Evolutionary conservation across 1,140 invertebrate genomes (phyloP), one percentile per base, ranked within the genome.

Genomic region (Halictus rubicundus): DNA sequence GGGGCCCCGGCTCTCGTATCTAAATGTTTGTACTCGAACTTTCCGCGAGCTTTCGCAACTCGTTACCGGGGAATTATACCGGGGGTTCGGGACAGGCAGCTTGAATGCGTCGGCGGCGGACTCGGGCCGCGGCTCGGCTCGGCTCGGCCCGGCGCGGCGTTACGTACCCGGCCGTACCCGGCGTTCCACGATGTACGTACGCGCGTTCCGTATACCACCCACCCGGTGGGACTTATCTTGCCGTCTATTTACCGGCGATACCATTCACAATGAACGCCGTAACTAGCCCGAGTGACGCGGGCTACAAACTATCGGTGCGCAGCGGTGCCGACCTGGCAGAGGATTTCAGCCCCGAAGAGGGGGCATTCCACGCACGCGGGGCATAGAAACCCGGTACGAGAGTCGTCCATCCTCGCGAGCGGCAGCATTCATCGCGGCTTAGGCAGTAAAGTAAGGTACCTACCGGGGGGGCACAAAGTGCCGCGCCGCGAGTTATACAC

Each of bases 401-500:
- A 5, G 32, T 60, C 78, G 66, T 83, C 64, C 71, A 71, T 84
- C 57, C 27, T 63, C 42, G 37, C 59, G 4, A 49, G 39, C 76
- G 60, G 49, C 49, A 37, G 78, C 78, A 64, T 84, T 84, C 83
- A 84, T 84, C 77, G 77, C 71, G 68, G 54, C 59, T 25, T 60
- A 54, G 66, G 65, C 46, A 75, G 39, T 54, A 63, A n/a, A 80
- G 76, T 39, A 7, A n/a, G n/a, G 42, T 12, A 10, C 10, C 10
- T 6, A 21, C n/a, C 21, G 9, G 69, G 37, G n/a, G 25, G 37
- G 68, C 57, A 76, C 81, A 84, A 83, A 84, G 82, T 72, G 57
- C 71, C 81, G 77, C 77, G 32, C 27, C 46, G 39, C 69, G 75
- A 84, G 65, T 73, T 82, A 85, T 76, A 80, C 78, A 54, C 71